A percentile compares a stretch with the other conserved stretches of the same genome.
These are phyloP conservation scores for Leucozona laternaria DNA, from an alignment of 2,888 invertebrate species.

Conservation along the genomic window DNA sequence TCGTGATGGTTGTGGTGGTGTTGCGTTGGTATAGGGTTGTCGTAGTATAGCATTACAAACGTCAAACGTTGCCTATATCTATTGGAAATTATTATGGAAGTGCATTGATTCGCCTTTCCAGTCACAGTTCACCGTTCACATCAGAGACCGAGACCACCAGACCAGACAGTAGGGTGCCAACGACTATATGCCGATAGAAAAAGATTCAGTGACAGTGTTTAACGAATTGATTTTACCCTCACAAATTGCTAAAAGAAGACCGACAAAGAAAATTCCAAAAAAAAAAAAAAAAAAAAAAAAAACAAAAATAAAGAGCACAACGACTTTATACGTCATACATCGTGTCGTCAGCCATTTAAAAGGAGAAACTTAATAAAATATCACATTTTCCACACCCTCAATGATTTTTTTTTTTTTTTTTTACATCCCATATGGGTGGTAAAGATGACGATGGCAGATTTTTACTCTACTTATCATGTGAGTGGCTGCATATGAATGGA, in stretches of 20 bases:
- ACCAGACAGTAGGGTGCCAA: constrained; percentile 59
- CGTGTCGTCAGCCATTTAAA: constrained; percentile 42
- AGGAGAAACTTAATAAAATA: constrained; percentile 63
- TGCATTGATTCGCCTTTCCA: constrained; percentile 62
- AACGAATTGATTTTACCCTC: constrained; percentile 74
- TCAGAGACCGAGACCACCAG: too few relatives aligned
- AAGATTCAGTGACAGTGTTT: constrained; percentile 65
- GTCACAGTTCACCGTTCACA: constrained; percentile 12
- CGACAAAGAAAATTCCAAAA: constrained; percentile 27
- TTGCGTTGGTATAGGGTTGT: neutral
- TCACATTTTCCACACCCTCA: constrained; percentile 57
- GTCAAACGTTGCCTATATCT: constrained; percentile 54
- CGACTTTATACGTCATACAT: constrained; percentile 5
- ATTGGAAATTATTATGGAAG: constrained; percentile 64
- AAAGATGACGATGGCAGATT: constrained; percentile 61
- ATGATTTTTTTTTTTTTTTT: neutral
- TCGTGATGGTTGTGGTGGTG: neutral
- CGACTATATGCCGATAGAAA: constrained; percentile 12
- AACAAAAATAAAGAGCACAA: constrained; percentile 16
- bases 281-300: neutral
- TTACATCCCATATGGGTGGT: constrained; percentile 6
- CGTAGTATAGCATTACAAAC: neutral
- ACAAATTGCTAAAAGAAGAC: constrained; percentile 61
- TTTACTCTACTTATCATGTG: constrained; percentile 66
- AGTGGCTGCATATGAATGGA: constrained; percentile 75